Conservation (phyloP, 2,797 vertebrate species). For the Heterohyrax brucei region DNA sequence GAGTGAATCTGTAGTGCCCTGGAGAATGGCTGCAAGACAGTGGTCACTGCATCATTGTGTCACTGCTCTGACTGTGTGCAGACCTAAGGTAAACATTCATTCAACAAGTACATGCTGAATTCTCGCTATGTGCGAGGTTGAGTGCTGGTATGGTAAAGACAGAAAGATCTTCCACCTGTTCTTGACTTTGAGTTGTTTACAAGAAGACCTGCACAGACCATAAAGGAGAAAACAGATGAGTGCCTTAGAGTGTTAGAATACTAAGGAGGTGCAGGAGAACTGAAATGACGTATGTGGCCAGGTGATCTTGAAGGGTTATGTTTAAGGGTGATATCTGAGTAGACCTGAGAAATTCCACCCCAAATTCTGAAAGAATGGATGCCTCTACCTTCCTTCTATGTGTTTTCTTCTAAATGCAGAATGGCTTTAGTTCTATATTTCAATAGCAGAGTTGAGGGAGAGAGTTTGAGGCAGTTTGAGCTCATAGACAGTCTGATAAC, state of each 20-base stretch:
- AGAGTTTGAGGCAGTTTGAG: not conserved
- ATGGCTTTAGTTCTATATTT: constrained; percentile 28
- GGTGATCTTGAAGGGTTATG: not conserved
- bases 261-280: not conserved
- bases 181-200: not conserved
- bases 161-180: not conserved
- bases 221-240: not conserved
- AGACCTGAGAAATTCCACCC: not conserved
- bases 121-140: not conserved
- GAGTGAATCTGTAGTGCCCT: not conserved
- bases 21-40: too few species aligned
- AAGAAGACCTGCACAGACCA: not conserved
- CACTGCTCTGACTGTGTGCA: not conserved
- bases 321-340: too few species aligned
- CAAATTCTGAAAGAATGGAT: not conserved
- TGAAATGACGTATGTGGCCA: not conserved
- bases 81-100: not conserved
- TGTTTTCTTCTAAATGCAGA: not conserved
- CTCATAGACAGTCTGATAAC: not conserved
- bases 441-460: not conserved
- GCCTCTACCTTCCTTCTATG: not conserved
- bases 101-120: not conserved
- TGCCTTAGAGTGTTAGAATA: not conserved
- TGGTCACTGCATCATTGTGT: not conserved
- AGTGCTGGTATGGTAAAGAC: not conserved